These are phyloP conservation scores for Telmatochromis sp. DNA, from an alignment of 2,113 vertebrate species.

Conservation along the genomic window DNA sequence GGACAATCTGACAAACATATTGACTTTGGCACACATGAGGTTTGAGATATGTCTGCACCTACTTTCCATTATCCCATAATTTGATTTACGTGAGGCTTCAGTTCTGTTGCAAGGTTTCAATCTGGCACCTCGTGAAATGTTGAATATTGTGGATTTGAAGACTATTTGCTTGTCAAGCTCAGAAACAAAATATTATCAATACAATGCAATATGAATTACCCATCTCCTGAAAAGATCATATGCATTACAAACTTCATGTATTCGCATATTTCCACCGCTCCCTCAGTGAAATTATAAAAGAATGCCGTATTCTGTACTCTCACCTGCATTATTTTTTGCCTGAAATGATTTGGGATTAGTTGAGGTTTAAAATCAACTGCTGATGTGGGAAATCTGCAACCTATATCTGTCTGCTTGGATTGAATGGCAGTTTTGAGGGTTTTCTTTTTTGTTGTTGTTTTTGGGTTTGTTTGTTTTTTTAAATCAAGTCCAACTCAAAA, in stretches of 20 bases:
- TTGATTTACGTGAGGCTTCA: slow-evolving; percentile 3
- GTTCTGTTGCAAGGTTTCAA: not conserved
- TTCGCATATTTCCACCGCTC: not conserved
- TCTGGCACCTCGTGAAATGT: not conserved
- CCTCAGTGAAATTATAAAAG: not conserved
- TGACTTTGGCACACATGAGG: slow-evolving; percentile 59
- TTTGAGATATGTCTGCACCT: slow-evolving; percentile 25
- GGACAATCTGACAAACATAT: slow-evolving; percentile 63
- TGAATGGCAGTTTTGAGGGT: not conserved
- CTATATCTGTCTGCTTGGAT: not conserved
- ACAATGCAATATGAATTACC: not conserved
- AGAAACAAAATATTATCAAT: not conserved
- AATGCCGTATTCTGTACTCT: not conserved
- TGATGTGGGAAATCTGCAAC: not conserved
- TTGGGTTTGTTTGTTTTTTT: not conserved
- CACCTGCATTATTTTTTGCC: not conserved
- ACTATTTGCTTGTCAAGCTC: not conserved
- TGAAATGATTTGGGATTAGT: not conserved
- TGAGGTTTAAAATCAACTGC: not conserved
- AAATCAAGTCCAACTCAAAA: not conserved
- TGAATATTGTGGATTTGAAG: not conserved
- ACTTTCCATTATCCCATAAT: slow-evolving; percentile 43
- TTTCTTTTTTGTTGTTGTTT: not conserved
- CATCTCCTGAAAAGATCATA: not conserved
- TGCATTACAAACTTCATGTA: not conserved